Percentiles rank a stretch among this genome's conserved stretches.
These are phyloP conservation scores for Alethe diademata DNA, from an alignment of 2,113 vertebrate genomes.

Conservation along the genomic window DNA sequence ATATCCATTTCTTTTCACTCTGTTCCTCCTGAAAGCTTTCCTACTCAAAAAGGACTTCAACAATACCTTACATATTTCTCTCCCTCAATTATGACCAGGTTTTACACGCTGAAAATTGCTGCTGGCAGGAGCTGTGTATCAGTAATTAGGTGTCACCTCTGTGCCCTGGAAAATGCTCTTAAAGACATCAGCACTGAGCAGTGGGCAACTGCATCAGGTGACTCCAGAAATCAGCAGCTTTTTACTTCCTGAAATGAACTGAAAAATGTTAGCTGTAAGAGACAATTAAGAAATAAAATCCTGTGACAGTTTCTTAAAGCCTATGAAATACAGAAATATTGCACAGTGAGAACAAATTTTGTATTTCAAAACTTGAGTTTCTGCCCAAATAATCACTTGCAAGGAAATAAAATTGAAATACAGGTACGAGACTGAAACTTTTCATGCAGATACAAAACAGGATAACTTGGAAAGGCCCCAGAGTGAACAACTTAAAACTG, in stretches of 20 bases:
- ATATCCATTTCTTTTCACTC: not conserved
- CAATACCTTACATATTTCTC: not conserved
- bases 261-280: not conserved
- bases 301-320: not conserved
- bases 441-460: not conserved
- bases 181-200: not conserved
- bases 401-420: not conserved
- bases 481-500: not conserved
- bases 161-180: not conserved
- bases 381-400: not conserved
- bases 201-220: not conserved
- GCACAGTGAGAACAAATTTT: not conserved
- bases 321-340: not conserved
- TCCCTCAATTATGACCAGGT: not conserved
- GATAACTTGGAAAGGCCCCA: not conserved
- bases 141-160: not conserved
- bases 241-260: not conserved
- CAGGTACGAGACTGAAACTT: not conserved
- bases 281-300: not conserved
- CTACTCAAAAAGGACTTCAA: not conserved
- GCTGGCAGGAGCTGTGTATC: not conserved
- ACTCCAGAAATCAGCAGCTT: not conserved
- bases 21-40: not conserved
- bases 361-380: not conserved
- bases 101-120: not conserved